Evolutionary conservation across 2,888 invertebrate genomes (phyloP).

Genomic region (Iphiclides podalirius): DNA sequence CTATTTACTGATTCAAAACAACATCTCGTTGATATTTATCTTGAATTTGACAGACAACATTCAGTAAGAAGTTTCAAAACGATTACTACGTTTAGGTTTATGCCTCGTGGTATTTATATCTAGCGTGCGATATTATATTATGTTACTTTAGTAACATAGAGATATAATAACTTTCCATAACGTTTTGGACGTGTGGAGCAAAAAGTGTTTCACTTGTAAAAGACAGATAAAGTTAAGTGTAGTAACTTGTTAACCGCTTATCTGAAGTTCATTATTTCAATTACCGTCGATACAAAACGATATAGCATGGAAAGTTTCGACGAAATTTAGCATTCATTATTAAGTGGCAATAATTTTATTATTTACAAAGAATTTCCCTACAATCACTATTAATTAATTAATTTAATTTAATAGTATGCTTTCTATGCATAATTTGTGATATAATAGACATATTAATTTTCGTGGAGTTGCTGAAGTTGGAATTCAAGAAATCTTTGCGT

Average conservation of each 20-base stretch:
- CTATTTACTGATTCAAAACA: no score
- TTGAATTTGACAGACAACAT: no score
- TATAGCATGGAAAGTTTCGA: neutral
- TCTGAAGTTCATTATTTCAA: neutral
- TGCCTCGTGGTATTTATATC: no score
- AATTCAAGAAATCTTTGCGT: constrained; percentile 38
- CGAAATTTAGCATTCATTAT: neutral
- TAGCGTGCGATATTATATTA: no score
- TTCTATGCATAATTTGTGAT: constrained; percentile 61
- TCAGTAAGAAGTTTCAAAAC: no score
- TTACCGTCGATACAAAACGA: neutral
- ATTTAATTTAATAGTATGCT: constrained; percentile 31
- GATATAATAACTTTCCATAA: no score
- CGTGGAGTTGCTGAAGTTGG: constrained; percentile 39
- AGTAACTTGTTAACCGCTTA: constrained; percentile 7
- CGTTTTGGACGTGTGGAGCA: neutral
- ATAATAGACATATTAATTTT: constrained; percentile 66
- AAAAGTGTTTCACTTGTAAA: neutral
- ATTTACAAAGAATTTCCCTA: constrained; percentile 7
- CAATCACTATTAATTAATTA: constrained; percentile 10
- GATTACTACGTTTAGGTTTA: no score
- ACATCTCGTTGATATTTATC: no score
- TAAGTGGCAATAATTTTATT: neutral
- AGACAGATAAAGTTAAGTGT: constrained; percentile 1
- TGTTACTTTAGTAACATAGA: no score